phyloP scores from a whole-genome alignment of 2,113 vertebrate genomes.

The Rhadina sibilatrix region DNA sequence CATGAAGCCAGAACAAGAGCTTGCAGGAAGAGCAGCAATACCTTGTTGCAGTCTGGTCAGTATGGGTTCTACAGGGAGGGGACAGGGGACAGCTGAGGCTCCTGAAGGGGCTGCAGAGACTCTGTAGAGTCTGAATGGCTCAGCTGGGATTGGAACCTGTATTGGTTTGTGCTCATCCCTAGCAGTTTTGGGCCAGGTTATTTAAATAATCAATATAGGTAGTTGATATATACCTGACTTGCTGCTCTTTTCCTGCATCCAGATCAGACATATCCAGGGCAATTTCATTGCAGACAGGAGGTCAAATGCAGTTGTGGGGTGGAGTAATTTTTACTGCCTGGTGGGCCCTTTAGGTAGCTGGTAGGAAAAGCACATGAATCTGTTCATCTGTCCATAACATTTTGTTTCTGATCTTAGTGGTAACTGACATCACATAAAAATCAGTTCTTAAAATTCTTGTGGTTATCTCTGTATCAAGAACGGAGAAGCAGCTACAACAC shows the following conservation, averaged over 20 bases:
- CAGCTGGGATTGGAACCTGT: neutral
- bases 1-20: neutral
- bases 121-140: neutral
- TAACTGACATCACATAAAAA: neutral
- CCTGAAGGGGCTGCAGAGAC: neutral
- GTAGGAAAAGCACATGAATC: neutral
- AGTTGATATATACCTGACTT: neutral
- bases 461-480: neutral
- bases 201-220: neutral
- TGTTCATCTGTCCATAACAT: neutral
- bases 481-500: neutral
- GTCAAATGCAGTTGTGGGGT: neutral
- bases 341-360: neutral
- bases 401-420: neutral
- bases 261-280: neutral
- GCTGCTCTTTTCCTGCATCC: neutral
- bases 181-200: neutral
- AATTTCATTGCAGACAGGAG: neutral
- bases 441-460: neutral
- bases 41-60: neutral
- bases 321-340: neutral
- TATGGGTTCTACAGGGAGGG: rapidly evolving
- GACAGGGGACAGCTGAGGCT: rapidly evolving
- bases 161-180: neutral
- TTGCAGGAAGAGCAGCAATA: neutral